phyloP scores from a whole-genome alignment of 2,797 vertebrate genomes.

The Anguilla marmorata region DNA sequence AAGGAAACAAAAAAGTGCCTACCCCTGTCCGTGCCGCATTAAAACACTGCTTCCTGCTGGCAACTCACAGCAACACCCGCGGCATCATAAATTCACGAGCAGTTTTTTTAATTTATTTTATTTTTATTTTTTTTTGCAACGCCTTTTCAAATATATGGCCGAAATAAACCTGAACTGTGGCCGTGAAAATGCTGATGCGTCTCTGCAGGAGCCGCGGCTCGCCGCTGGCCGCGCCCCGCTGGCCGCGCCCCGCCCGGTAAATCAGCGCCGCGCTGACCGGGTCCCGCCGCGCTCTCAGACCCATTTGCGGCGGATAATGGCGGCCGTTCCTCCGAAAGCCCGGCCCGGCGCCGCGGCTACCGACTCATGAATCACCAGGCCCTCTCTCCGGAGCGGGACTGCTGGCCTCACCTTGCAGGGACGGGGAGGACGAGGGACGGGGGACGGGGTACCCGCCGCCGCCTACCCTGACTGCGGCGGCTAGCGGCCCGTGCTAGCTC shows the following conservation, averaged over 20 bases:
- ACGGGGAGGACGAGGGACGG: background rate
- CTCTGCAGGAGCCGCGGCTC: slow-evolving; percentile 52
- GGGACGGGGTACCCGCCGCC: background rate
- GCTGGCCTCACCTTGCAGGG: slow-evolving; percentile 12
- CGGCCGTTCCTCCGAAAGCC: slow-evolving; percentile 48
- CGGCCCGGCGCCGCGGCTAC: slow-evolving; percentile 12
- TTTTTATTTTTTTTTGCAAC: slow-evolving; percentile 3
- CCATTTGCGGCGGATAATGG: slow-evolving; percentile 67
- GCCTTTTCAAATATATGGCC: slow-evolving; percentile 62
- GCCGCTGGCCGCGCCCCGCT: slow-evolving; percentile 54
- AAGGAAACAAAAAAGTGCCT: slow-evolving; percentile 48
- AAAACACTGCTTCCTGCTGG: slow-evolving; percentile 55
- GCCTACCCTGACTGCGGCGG: background rate
- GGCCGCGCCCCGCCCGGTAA: slow-evolving; percentile 46
- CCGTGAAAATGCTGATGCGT: slow-evolving; percentile 67
- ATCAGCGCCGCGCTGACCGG: slow-evolving; percentile 57
- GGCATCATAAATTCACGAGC: slow-evolving; percentile 55
- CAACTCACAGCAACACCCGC: slow-evolving; percentile 55
- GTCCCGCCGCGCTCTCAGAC: slow-evolving; percentile 51
- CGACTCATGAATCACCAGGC: slow-evolving; percentile 60
- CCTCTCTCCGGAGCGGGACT: slow-evolving; percentile 43
- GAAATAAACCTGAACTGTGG: slow-evolving; percentile 70
- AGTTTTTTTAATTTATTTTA: slow-evolving; percentile 47
- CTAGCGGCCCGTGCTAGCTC: background rate
- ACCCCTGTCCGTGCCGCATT: slow-evolving; percentile 56